Conservation (phyloP, 2,888 invertebrate species). For the Neria commutata region DNA sequence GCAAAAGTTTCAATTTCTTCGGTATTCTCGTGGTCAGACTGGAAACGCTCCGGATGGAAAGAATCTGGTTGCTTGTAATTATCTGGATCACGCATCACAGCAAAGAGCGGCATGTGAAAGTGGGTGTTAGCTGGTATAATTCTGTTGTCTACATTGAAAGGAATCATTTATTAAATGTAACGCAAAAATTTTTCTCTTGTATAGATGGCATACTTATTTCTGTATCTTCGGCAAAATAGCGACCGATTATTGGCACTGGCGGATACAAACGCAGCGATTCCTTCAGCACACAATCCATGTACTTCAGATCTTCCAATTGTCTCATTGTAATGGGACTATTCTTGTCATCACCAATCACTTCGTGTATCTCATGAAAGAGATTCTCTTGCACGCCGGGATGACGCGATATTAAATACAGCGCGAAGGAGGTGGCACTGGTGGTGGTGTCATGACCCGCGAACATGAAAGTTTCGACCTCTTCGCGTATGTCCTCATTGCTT, state of each 20-base stretch:
- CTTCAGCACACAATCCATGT: slow-evolving; percentile 69
- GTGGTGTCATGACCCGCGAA: slow-evolving; percentile 62
- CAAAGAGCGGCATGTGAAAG: slow-evolving; percentile 28
- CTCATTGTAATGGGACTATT: slow-evolving; percentile 28
- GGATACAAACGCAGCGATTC: slow-evolving; percentile 69
- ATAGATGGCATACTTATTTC: slow-evolving; percentile 62
- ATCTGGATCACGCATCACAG: slow-evolving; percentile 30
- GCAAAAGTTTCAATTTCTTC: slow-evolving; percentile 32
- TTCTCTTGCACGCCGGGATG: slow-evolving; percentile 41
- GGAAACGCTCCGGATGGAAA: slow-evolving; percentile 37
- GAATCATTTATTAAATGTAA: background rate
- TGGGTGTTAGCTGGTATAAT: slow-evolving; percentile 34
- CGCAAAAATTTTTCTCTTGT: slow-evolving; percentile 49
- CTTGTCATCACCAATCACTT: slow-evolving; percentile 36
- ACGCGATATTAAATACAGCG: slow-evolving; percentile 37
- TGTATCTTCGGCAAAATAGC: slow-evolving; percentile 64
- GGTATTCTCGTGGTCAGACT: slow-evolving; percentile 41
- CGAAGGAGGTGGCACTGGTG: slow-evolving; percentile 39
- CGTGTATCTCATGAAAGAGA: slow-evolving; percentile 39
- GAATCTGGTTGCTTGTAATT: slow-evolving; percentile 35
- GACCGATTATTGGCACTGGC: slow-evolving; percentile 67
- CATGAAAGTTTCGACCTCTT: slow-evolving; percentile 41
- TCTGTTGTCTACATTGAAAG: slow-evolving; percentile 29
- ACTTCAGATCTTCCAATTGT: slow-evolving; percentile 39
- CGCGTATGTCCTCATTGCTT: slow-evolving; percentile 35